Base-by-base conservation (phyloP, 1,140 invertebrate species). In the Mesaphorura yosii region DNA sequence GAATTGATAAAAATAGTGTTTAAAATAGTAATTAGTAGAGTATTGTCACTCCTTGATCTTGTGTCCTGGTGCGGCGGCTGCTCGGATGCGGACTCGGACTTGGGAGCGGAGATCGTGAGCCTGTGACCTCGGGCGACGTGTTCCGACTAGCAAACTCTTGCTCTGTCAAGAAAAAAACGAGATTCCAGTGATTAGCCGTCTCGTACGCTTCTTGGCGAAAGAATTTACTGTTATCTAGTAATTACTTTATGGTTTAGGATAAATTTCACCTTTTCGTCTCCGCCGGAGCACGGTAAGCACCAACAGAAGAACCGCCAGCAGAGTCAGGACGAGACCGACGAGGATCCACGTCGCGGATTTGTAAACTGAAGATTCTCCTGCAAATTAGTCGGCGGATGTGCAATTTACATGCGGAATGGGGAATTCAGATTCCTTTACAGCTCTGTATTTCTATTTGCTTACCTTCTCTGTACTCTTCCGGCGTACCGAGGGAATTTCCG, bases 1-100 rank as follows among this genome's bases (percentile, higher is more conserved):
- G n/a, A n/a, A n/a, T n/a, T n/a, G n/a, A n/a, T n/a, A n/a, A n/a
- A n/a, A n/a, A n/a, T n/a, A 48, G 37, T 22, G 14, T 12, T 40
- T 20, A 48, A 29, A 22, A 31, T 38, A 17, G 6, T 41, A n/a
- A 28, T 58, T 55, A 63, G 40, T 63, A 63, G 4, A 63, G 53
- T 48, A 63, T 63, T 5, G 60, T 63, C 17, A 63, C 60, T 10
- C 60, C 60, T 57, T 59, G 60, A 38, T 63, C 60, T 27, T 63
- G 59, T 5, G 48, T 17, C 38, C 53, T 55, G n/a, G 60, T 42
- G 17, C 59, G 22, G n/a, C 55, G 41, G 51, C 57, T 27, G 59
- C 60, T 56, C 22, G 60, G 60, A 58, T 63, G 60, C 0, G 57
- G 57, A 53, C 57, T 63, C 46, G 57, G 57, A 46, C 51, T 53